These are phyloP conservation scores for Perizoma affinitatum DNA, from an alignment of 2,888 invertebrate genomes.

Conservation along the genomic window DNA sequence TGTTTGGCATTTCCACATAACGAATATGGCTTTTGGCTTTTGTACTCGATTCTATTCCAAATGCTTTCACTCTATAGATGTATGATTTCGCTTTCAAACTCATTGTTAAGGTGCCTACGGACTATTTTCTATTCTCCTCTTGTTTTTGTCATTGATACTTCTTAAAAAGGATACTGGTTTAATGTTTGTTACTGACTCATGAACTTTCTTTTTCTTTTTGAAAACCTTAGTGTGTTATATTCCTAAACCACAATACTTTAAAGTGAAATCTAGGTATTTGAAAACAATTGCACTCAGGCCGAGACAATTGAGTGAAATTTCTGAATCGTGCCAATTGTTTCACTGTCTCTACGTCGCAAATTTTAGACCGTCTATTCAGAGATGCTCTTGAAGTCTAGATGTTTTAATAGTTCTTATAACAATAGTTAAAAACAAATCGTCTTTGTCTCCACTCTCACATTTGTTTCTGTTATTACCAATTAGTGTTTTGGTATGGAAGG, in stretches of 20 bases:
- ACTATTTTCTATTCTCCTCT: not conserved
- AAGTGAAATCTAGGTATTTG: slow-evolving; percentile 30
- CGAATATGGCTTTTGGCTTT: slow-evolving; percentile 10
- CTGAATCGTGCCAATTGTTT: slow-evolving; percentile 38
- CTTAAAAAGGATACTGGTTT: not conserved
- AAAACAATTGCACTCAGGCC: slow-evolving; percentile 30
- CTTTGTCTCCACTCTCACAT: too few relatives aligned
- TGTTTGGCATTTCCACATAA: slow-evolving; percentile 16
- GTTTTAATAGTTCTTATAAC: not conserved
- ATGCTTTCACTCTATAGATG: slow-evolving; percentile 3
- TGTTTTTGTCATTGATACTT: not conserved
- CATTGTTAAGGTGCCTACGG: not conserved
- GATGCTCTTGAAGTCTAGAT: slow-evolving; percentile 16
- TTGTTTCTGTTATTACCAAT: too few relatives aligned
- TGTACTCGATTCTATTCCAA: not conserved
- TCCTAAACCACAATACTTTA: slow-evolving; percentile 20
- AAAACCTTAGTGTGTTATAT: slow-evolving; percentile 1
- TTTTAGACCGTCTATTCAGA: slow-evolving; percentile 30
- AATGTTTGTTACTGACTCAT: not conserved
- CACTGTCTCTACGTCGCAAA: slow-evolving; percentile 29
- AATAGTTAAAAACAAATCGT: too few relatives aligned
- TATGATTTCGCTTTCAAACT: not conserved
- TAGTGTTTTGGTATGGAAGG: too few relatives aligned
- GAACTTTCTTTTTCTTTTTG: not conserved
- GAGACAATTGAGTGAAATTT: slow-evolving; percentile 36